A percentile compares a stretch with the other conserved stretches of the same genome.
Evolutionary conservation across 2,888 invertebrate genomes (phyloP).

Genomic region (Lycophotia porphyrea): DNA sequence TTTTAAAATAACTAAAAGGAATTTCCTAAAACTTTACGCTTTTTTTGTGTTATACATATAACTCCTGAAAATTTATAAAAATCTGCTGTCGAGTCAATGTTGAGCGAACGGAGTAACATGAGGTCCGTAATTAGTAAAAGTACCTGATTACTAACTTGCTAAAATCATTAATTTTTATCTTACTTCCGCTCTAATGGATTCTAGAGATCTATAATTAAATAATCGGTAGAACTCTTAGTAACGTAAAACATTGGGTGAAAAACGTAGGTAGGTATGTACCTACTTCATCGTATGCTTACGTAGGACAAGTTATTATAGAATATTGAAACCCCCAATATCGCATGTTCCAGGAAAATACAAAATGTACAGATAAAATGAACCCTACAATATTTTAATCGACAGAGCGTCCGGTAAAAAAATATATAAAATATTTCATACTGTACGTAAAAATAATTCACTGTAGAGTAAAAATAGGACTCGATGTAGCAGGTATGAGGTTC

Average conservation of each 20-base stretch:
- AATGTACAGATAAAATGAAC: not conserved
- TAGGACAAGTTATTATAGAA: no score
- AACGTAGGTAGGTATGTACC: no score
- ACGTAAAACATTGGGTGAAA: not conserved
- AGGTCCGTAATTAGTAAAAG: slow-evolving; percentile 4
- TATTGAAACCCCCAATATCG: not conserved
- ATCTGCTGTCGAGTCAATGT: not conserved
- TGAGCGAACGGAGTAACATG: not conserved
- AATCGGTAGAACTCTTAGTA: not conserved
- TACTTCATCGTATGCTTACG: not conserved
- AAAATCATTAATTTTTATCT: slow-evolving; percentile 3
- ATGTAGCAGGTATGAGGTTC: not conserved
- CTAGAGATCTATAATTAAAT: not conserved
- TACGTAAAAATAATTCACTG: not conserved
- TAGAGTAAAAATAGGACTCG: not conserved
- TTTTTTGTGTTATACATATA: not conserved
- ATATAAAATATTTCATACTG: not conserved
- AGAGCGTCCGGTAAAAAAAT: not conserved
- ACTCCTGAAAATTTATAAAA: not conserved
- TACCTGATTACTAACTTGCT: slow-evolving; percentile 18
- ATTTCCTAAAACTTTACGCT: not conserved
- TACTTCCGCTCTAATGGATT: not conserved
- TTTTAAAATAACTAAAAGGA: not conserved
- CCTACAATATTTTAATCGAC: not conserved
- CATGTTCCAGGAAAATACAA: slow-evolving; percentile 6